phyloP scores from a whole-genome alignment of 23 tunicate genomes.

The Phallusia fumigata region DNA sequence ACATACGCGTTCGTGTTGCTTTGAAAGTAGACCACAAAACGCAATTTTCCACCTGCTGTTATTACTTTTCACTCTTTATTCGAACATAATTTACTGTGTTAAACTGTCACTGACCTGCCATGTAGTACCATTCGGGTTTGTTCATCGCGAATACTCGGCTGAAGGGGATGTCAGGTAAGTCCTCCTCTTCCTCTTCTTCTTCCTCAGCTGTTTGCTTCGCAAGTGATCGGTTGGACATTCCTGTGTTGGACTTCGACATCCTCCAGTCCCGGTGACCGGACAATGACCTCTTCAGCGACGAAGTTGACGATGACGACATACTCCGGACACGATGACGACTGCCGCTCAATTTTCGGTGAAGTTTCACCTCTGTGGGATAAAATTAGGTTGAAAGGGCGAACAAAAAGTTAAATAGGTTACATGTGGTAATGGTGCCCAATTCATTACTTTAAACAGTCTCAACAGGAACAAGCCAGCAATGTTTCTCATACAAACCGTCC shows the following conservation, averaged over 20 bases:
- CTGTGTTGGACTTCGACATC: neutral
- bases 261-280: slow-evolving; percentile 2
- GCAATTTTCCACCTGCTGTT: too few relatives aligned
- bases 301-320: slow-evolving; percentile 12
- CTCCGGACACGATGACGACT: slow-evolving; percentile 13
- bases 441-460: too few relatives aligned
- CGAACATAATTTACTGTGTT: too few relatives aligned
- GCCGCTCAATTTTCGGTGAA: neutral
- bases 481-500: too few relatives aligned
- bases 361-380: neutral
- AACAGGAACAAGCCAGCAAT: too few relatives aligned
- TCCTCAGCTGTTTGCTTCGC: neutral
- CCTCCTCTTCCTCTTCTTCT: slow-evolving; percentile 69
- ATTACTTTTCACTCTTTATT: too few relatives aligned
- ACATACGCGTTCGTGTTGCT: too few relatives aligned
- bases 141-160: slow-evolving; percentile 60
- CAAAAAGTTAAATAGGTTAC: too few relatives aligned
- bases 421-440: too few relatives aligned
- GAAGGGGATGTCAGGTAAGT: slow-evolving; percentile 82
- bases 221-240: neutral
- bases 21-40: too few relatives aligned
- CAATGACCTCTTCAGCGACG: slow-evolving; percentile 6
- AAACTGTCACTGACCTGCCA: slow-evolving; percentile 45
- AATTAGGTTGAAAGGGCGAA: too few relatives aligned
- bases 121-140: slow-evolving; percentile 85